A percentile compares a stretch with the other conserved stretches of the same genome.
phyloP scores from a whole-genome alignment of 2,888 invertebrate genomes.

The Crocallis elinguaria region DNA sequence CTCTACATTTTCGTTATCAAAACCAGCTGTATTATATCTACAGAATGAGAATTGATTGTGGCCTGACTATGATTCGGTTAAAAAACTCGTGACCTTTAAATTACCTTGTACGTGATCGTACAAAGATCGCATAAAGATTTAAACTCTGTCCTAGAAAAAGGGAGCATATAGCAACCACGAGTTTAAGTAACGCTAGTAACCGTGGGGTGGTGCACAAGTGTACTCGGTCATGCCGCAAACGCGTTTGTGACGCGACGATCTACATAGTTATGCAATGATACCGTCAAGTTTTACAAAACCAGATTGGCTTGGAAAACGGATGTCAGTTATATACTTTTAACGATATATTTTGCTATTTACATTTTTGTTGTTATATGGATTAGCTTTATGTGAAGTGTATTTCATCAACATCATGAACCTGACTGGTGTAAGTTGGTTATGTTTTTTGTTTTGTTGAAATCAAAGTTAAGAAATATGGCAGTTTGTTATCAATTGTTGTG shows the following conservation, averaged over 20 bases:
- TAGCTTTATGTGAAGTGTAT: background rate
- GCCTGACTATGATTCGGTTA: no score
- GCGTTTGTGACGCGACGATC: conserved; percentile 39
- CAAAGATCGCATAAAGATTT: no score
- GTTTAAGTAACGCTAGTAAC: conserved; percentile 29
- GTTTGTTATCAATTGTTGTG: no score
- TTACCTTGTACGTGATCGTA: conserved; percentile 10
- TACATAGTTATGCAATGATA: conserved; percentile 40
- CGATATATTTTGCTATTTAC: conserved; percentile 21
- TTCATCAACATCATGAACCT: background rate
- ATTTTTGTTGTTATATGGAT: background rate
- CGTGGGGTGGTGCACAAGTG: conserved; percentile 34
- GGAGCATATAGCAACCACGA: conserved; percentile 3
- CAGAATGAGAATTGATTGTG: no score
- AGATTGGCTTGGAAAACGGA: conserved; percentile 37
- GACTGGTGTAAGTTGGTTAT: background rate
- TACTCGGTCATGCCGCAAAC: conserved; percentile 35
- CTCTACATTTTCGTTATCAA: no score
- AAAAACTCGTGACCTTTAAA: conserved; percentile 19
- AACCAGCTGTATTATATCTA: no score
- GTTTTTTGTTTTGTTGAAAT: no score
- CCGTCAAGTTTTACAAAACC: conserved; percentile 33
- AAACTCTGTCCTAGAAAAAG: conserved; percentile 10
- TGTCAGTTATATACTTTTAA: conserved; percentile 34
- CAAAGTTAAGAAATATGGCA: no score